Evolutionary conservation across 2,888 invertebrate genomes (phyloP).

Genomic region (Noctua janthe): DNA sequence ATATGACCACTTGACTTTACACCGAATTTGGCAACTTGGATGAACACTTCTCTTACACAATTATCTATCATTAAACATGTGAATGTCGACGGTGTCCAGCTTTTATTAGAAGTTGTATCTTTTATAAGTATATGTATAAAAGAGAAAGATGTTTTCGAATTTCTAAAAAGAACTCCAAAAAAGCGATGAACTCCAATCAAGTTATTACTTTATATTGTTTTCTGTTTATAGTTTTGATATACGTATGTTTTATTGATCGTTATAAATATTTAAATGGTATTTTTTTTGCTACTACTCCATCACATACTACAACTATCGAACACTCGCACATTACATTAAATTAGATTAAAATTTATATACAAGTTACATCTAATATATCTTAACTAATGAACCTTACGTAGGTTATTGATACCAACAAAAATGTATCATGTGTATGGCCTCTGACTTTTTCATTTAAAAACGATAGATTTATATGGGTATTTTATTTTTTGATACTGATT

Average conservation of each 20-base stretch:
- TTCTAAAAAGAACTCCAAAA: conserved; percentile 60
- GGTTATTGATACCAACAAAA: conserved; percentile 77
- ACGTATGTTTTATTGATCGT: conserved; percentile 68
- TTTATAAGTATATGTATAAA: conserved; percentile 50
- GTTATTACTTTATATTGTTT: conserved; percentile 31
- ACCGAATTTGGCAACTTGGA: conserved; percentile 89
- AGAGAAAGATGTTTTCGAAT: conserved; percentile 45
- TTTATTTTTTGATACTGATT: conserved; percentile 63
- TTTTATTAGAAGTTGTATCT: conserved; percentile 34
- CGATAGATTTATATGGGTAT: conserved; percentile 62
- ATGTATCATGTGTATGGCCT: conserved; percentile 84
- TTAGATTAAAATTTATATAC: conserved; percentile 89
- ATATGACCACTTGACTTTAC: conserved; percentile 83
- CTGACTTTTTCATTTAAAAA: conserved; percentile 69
- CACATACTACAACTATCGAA: conserved; percentile 89
- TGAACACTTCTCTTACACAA: conserved; percentile 84
- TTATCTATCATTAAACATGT: conserved; percentile 70
- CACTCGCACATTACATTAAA: conserved; percentile 89
- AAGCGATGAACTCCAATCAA: conserved; percentile 36
- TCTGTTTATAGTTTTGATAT: conserved; percentile 34
- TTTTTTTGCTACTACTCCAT: conserved; percentile 82
- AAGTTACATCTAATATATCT: conserved; percentile 85
- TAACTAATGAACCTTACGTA: conserved; percentile 83
- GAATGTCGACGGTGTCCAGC: conserved; percentile 64
- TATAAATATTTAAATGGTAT: conserved; percentile 77